Evolutionary conservation across 23 tunicate species (phyloP), one percentile per base, ranked within the genome.

Genomic region (Trididemnum nubilum): DNA sequence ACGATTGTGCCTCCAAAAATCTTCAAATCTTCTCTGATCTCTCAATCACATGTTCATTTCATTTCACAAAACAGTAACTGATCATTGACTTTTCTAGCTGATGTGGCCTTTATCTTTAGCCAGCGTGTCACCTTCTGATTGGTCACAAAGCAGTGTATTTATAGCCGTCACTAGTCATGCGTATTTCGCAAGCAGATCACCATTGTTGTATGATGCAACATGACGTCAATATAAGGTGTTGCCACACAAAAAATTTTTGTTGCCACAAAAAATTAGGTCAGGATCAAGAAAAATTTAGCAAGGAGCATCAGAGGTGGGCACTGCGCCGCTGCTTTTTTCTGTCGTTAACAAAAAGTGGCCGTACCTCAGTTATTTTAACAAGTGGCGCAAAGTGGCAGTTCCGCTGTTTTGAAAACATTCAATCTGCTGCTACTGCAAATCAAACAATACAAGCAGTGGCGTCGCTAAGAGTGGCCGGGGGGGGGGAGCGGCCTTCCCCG

Each of bases 111-210:
- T 35, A 18, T 32, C 33, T 29, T n/a, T 77, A 77, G 85, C 81
- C 82, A 87, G 73, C 85, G 91, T 87, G 91, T 78, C 36, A 59
- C 49, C 34, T 57, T 63, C 85, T 80, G 83, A 87, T 87, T 87
- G 91, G 91, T 63, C 61, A 83, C 19, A 26, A 38, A 36, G 37
- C 38, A 61, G 22, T 19, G 24, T 61, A 61, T 61, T 61, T 61
- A 61, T 61, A 61, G 69, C 9, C 54, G 54, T 44, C 54, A 44
- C 54, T 9, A 44, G 54, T 44, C 15, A 44, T 44, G 54, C 15
- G 54, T 7, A 7, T 9, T 15, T 9, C 54, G 54, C 54, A 44
- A 44, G 54, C n/a, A n/a, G n/a, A n/a, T n/a, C n/a, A n/a, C n/a
- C n/a, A n/a, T n/a, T n/a, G n/a, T n/a, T n/a, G n/a, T 44, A 15